A percentile compares a stretch with the other conserved stretches of the same genome.
These are phyloP conservation scores for Mycalesis mineus DNA, from an alignment of 2,888 invertebrate species.

Conservation along the genomic window DNA sequence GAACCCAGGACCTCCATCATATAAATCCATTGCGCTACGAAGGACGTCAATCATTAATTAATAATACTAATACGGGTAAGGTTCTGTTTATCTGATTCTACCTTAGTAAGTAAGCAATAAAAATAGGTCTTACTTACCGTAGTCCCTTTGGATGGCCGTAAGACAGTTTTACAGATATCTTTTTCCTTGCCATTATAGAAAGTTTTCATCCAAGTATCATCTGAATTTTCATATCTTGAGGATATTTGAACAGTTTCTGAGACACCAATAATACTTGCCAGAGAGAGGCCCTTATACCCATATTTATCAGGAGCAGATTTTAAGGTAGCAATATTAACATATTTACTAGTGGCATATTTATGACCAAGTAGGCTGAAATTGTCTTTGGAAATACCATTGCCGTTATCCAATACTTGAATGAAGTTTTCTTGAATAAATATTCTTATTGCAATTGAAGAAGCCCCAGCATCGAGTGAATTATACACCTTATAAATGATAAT, in stretches of 20 bases:
- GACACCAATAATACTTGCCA: constrained; percentile 80
- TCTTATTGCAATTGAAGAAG: constrained; percentile 83
- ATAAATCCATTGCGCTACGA: too few species aligned
- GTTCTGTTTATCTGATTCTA: too few species aligned
- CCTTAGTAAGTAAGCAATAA: too few species aligned
- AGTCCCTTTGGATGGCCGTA: constrained; percentile 82
- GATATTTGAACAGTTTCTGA: constrained; percentile 79
- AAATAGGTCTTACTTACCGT: constrained; percentile 67
- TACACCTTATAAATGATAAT: constrained; percentile 69
- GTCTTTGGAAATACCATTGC: constrained; percentile 78
- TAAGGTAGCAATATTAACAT: constrained; percentile 70
- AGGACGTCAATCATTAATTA: too few species aligned
- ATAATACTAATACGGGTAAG: too few species aligned
- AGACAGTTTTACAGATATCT: constrained; percentile 42
- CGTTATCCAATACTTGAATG: constrained; percentile 89
- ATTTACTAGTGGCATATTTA: constrained; percentile 82
- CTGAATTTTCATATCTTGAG: constrained; percentile 64
- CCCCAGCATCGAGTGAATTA: constrained; percentile 84
- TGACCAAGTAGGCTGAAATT: constrained; percentile 79
- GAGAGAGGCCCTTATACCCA: constrained; percentile 83
- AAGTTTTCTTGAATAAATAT: constrained; percentile 78
- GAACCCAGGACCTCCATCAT: too few species aligned
- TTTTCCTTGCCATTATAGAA: constrained; percentile 70
- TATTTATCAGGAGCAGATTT: constrained; percentile 73
- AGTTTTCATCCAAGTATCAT: constrained; percentile 78